Conservation (phyloP, 2,797 vertebrate genomes). For the Crenuchus spilurus region DNA sequence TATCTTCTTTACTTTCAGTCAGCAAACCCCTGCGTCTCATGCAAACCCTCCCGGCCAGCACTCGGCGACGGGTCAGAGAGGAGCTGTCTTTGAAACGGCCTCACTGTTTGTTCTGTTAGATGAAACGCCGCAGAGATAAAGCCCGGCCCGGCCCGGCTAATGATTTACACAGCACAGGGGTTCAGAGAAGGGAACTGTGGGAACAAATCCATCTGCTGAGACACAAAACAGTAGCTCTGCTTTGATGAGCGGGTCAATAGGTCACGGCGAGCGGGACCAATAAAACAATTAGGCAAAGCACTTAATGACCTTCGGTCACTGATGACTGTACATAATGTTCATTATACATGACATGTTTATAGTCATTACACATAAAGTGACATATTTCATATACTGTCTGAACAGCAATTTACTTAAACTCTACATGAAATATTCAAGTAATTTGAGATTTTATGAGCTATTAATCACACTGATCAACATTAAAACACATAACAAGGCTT, state of each 20-base stretch:
- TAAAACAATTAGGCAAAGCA: background rate
- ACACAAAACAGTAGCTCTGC: constrained; percentile 7
- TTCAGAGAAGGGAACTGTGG: constrained; percentile 3
- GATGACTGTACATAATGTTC: too few relatives aligned
- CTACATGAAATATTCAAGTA: too few relatives aligned
- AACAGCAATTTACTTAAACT: too few relatives aligned
- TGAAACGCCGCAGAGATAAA: constrained; percentile 23
- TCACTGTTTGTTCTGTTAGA: constrained; percentile 34
- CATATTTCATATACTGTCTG: too few relatives aligned
- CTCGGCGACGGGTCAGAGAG: background rate
- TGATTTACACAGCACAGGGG: constrained; percentile 27
- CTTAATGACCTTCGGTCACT: constrained; percentile 16
- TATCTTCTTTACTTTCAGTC: constrained; percentile 16
- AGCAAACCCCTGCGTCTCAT: background rate
- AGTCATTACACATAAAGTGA: too few relatives aligned
- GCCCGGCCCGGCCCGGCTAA: constrained; percentile 18
- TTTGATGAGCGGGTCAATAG: background rate
- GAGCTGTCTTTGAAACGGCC: background rate
- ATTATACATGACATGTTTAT: too few relatives aligned
- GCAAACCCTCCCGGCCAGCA: background rate
- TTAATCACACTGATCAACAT: too few relatives aligned
- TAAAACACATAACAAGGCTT: too few relatives aligned
- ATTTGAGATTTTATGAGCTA: too few relatives aligned
- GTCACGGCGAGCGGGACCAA: background rate
- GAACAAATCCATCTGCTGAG: constrained; percentile 9